Base-by-base conservation (phyloP, 2,888 invertebrate genomes). In the Metallyticus violacea region DNA sequence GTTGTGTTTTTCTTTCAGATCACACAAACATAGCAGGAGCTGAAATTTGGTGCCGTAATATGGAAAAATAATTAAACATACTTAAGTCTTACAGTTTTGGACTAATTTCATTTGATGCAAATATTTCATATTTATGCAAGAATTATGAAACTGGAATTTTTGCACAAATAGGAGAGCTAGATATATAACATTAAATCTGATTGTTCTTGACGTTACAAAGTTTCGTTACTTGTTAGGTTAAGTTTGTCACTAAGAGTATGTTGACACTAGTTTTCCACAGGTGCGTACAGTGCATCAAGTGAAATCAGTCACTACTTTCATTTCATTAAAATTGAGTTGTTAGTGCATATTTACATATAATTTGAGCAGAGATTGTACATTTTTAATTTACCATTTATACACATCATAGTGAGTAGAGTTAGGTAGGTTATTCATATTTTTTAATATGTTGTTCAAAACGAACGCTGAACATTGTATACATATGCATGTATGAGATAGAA, bases 71-170 rank as follows among this genome's bases (percentile, higher is more conserved):
- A 62, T 62, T 62, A 62, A 22, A 9, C 2, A 62, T 15, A 62
- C 40, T 62, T 62, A 62, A 62, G 40, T 62, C 40, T 22, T 62
- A 22, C 40, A 15, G 40, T 62, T 22, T 62, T 15, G 40, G 40
- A 62, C 40, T 62, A 62, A 62, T 62, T 81, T 82, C 27, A 82
- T 77, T 83, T 83, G 83, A 83, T 83, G 83, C 40, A n/a, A n/a
- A n/a, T n/a, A n/a, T n/a, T n/a, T n/a, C n/a, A 62, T 15, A 4
- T 62, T 62, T 1, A 62, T 62, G 40, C 40, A 62, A 62, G 15
- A 62, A 2, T 62, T 62, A 22, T 15, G 15, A 30, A 62, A n/a
- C n/a, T n/a, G n/a, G 40, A 62, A 22, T 62, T 62, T 62, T 62
- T 62, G 40, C 40, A 62, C 40, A 62, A 62, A 62, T 62, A 15